phyloP scores from a whole-genome alignment of 2,888 invertebrate species.

The Epinotia bilunana region DNA sequence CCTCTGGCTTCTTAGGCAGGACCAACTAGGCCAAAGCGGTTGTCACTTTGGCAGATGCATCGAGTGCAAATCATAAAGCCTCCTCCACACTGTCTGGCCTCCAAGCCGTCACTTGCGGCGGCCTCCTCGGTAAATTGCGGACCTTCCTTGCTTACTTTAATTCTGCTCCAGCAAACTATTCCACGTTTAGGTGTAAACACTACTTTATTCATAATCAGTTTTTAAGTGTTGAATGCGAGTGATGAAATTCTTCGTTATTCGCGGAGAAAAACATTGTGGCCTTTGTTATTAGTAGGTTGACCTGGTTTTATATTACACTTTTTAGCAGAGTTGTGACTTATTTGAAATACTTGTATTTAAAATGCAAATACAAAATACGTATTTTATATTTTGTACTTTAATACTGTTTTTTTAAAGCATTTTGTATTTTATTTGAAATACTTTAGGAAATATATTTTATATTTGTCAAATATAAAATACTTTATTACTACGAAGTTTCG shows the following conservation, averaged over 20 bases:
- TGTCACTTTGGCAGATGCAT: too few relatives aligned
- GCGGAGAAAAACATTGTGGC: not conserved
- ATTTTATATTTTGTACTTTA: too few relatives aligned
- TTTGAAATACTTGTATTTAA: too few relatives aligned
- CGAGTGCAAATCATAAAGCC: slow-evolving; percentile 5
- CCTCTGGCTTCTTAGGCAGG: too few relatives aligned
- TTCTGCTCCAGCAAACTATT: slow-evolving; percentile 30
- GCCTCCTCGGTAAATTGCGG: slow-evolving; percentile 25
- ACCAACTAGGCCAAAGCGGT: too few relatives aligned
- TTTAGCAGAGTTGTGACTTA: too few relatives aligned
- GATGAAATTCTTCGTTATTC: slow-evolving; percentile 13
- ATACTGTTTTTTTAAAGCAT: too few relatives aligned
- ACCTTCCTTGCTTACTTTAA: slow-evolving; percentile 33
- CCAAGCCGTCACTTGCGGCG: not conserved
- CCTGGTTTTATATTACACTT: not conserved
- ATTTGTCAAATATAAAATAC: too few relatives aligned
- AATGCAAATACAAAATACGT: too few relatives aligned
- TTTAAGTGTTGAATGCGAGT: slow-evolving; percentile 20
- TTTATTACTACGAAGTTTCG: too few relatives aligned
- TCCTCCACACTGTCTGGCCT: slow-evolving; percentile 19
- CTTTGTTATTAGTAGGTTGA: not conserved
- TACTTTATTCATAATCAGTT: slow-evolving; percentile 25
- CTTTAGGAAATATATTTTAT: too few relatives aligned
- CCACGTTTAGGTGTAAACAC: slow-evolving; percentile 26
- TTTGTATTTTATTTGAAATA: too few relatives aligned